Conservation (phyloP, 1,140 invertebrate species). For the Drosophila ercepeae region DNA sequence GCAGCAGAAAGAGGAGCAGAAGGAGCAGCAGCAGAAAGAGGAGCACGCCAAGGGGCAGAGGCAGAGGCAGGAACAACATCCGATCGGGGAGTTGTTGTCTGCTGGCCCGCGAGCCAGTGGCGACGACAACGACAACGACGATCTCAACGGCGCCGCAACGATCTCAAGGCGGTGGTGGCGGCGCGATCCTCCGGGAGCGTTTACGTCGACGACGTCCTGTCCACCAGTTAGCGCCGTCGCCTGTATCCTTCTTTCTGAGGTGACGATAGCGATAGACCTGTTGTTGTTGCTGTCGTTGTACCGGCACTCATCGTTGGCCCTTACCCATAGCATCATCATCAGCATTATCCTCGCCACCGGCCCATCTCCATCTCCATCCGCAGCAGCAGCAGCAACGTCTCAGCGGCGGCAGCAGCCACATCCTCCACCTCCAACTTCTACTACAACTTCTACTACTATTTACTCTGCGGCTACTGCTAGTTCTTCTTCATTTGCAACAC, state of each 20-base stretch:
- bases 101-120: conserved; percentile 49
- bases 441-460: neutral
- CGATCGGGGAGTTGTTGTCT: conserved; percentile 24
- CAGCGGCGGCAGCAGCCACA: neutral
- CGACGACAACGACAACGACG: conserved; percentile 55
- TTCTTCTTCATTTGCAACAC: neutral
- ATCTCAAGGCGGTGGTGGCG: conserved; percentile 35
- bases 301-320: neutral
- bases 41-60: conserved; percentile 7
- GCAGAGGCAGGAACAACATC: conserved; percentile 24
- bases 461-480: neutral
- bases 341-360: conserved; percentile 4
- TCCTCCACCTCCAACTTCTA: neutral
- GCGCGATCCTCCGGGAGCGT: conserved; percentile 51
- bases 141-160: conserved; percentile 69
- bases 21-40: neutral
- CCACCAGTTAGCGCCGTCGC: conserved; percentile 42
- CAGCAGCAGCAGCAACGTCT: conserved; percentile 7
- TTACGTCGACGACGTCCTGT: conserved; percentile 27
- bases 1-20: conserved; percentile 1
- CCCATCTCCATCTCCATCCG: conserved; percentile 9
- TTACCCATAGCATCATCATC: neutral
- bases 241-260: conserved; percentile 5
- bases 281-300: conserved; percentile 41
- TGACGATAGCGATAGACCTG: conserved; percentile 45